These are phyloP conservation scores for Drosophila testacea DNA, from an alignment of 2,888 invertebrate species.

Conservation along the genomic window DNA sequence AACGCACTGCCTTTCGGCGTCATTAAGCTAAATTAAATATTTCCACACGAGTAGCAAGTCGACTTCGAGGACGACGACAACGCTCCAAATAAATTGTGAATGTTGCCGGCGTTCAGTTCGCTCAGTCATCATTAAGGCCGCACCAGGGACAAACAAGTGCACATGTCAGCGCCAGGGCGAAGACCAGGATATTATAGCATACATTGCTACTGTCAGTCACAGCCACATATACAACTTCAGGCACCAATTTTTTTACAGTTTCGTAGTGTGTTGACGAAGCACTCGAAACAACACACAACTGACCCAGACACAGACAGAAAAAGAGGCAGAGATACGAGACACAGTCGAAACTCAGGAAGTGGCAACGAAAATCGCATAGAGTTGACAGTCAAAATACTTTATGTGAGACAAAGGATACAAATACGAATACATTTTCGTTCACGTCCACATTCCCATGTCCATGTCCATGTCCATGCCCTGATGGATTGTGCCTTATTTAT, in stretches of 20 bases:
- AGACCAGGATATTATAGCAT: constrained; percentile 75
- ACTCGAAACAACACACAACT: constrained; percentile 74
- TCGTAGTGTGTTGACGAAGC: constrained; percentile 76
- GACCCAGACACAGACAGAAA: constrained; percentile 53
- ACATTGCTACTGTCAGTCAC: constrained; percentile 78
- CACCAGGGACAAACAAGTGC: constrained; percentile 81
- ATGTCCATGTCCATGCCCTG: constrained; percentile 57
- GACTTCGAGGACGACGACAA: constrained; percentile 16
- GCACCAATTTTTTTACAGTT: constrained; percentile 33
- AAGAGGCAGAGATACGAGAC: constrained; percentile 15
- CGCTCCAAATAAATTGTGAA: constrained; percentile 72
- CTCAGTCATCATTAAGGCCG: constrained; percentile 82
- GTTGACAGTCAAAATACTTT: constrained; percentile 78
- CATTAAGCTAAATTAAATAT: constrained; percentile 81
- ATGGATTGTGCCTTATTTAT: constrained; percentile 74
- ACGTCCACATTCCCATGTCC: constrained; percentile 15
- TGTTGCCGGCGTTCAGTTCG: constrained; percentile 48
- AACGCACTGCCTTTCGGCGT: constrained; percentile 71
- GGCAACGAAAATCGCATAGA: constrained; percentile 55
- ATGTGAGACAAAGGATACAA: constrained; percentile 68
- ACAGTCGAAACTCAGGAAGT: constrained; percentile 32
- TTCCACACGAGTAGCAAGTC: constrained; percentile 71
- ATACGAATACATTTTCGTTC: neutral
- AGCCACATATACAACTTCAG: constrained; percentile 31
- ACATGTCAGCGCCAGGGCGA: constrained; percentile 79